Conservation (phyloP, 2,797 vertebrate species). For the Myotis daubentonii region DNA sequence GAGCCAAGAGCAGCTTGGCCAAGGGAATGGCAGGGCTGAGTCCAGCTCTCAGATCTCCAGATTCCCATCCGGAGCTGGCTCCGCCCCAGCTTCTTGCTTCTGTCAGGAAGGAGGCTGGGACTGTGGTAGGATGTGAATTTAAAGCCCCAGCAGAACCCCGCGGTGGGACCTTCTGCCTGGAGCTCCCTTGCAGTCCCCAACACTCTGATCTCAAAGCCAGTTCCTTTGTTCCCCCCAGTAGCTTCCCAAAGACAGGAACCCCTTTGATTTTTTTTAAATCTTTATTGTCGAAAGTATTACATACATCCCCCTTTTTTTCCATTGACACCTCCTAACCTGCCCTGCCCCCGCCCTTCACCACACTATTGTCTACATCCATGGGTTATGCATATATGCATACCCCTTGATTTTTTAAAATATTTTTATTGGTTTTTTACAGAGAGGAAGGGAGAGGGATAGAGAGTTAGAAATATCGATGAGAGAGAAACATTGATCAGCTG, state of each 20-base stretch:
- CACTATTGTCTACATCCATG: too few relatives aligned
- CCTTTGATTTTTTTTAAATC: conserved; percentile 52
- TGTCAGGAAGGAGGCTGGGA: neutral
- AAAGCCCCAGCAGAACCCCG: neutral
- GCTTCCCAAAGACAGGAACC: conserved; percentile 41
- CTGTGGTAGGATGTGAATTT: neutral
- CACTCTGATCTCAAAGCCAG: conserved; percentile 55
- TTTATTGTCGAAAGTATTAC: too few relatives aligned
- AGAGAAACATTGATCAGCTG: too few relatives aligned
- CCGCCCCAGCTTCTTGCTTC: neutral
- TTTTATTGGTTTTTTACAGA: too few relatives aligned
- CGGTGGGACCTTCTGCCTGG: neutral
- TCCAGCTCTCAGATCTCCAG: neutral
- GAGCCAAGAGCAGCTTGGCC: neutral
- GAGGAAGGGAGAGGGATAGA: too few relatives aligned
- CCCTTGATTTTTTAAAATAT: neutral
- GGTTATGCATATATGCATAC: too few relatives aligned
- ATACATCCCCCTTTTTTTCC: too few relatives aligned
- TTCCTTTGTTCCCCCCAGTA: conserved; percentile 30
- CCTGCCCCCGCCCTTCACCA: too few relatives aligned
- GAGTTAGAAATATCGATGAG: too few relatives aligned
- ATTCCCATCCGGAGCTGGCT: neutral
- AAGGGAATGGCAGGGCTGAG: neutral
- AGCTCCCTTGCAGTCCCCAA: neutral
- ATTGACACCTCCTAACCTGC: too few relatives aligned